A percentile compares a stretch with the other conserved stretches of the same genome.
These are phyloP conservation scores for Anableps anableps DNA, from an alignment of 2,797 vertebrate species.

Conservation along the genomic window DNA sequence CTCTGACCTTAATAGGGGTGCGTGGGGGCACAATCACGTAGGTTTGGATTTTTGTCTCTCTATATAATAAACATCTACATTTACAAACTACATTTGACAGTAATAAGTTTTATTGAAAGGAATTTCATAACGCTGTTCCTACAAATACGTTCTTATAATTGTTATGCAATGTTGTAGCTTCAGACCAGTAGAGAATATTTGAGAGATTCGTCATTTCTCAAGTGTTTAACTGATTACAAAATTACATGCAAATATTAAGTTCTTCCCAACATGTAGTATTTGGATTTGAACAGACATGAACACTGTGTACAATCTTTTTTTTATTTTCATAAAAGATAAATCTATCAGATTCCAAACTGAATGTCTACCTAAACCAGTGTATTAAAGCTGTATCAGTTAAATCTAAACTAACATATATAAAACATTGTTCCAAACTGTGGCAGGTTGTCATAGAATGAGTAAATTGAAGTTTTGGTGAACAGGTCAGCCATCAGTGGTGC, in stretches of 20 bases:
- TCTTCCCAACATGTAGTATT: not conserved
- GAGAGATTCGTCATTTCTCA: not conserved
- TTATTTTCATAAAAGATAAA: not conserved
- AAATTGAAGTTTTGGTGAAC: not conserved
- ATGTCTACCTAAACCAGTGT: not conserved
- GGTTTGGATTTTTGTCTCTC: too few species aligned
- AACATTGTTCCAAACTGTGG: not conserved
- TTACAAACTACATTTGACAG: too few species aligned
- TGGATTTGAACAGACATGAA: not conserved
- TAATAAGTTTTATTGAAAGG: not conserved
- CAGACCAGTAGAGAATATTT: not conserved
- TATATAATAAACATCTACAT: too few species aligned
- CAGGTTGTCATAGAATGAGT: not conserved
- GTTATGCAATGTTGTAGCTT: not conserved
- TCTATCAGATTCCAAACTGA: not conserved
- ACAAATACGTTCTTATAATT: not conserved
- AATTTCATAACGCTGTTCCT: not conserved
- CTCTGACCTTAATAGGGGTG: too few species aligned
- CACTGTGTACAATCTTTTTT: too few species aligned
- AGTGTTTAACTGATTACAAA: not conserved
- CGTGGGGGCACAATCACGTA: too few species aligned
- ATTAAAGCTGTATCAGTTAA: not conserved
- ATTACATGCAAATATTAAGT: not conserved
- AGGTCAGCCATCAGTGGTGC: not conserved
- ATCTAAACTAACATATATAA: not conserved